Evolutionary conservation across 2,113 vertebrate genomes (phyloP).

Genomic region (Gobiocypris rarus): DNA sequence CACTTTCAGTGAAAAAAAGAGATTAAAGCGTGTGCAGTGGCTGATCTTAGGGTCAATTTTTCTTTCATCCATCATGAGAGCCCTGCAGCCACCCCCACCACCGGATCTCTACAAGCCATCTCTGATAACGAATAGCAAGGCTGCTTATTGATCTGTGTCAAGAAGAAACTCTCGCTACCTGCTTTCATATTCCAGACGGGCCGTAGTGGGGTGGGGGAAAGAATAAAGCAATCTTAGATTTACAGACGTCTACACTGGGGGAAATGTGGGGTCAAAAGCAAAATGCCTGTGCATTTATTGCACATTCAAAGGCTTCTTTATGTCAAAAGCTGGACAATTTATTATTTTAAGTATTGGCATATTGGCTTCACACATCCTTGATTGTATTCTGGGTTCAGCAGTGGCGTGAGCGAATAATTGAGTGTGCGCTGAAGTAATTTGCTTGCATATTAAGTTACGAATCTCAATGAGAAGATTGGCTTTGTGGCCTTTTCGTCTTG

Average conservation of each 20-base stretch:
- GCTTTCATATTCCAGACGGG: conserved; percentile 10
- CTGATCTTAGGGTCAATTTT: conserved; percentile 52
- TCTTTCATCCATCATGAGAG: conserved; percentile 51
- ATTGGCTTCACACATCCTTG: background rate
- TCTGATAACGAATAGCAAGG: conserved; percentile 46
- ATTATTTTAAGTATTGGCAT: conserved; percentile 15
- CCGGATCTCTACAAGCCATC: conserved; percentile 49
- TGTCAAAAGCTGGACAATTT: background rate
- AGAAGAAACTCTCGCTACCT: conserved; percentile 43
- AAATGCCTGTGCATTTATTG: conserved; percentile 42
- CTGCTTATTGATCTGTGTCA: conserved; percentile 57
- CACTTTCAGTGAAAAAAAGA: conserved; percentile 26
- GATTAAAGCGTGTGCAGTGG: conserved; percentile 35
- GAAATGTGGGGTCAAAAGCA: conserved; percentile 43
- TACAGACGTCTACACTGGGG: conserved; percentile 24
- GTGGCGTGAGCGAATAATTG: background rate
- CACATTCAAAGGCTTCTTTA: background rate
- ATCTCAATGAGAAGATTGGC: background rate
- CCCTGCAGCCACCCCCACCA: conserved; percentile 43
- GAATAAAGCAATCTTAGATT: conserved; percentile 23
- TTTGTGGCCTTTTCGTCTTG: background rate
- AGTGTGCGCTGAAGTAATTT: conserved; percentile 6
- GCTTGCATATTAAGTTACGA: conserved; percentile 12
- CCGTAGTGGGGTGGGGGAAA: background rate
- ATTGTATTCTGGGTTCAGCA: background rate